Base-by-base conservation (phyloP, 2,113 vertebrate genomes). In the Nyctereutes procyonoides region DNA sequence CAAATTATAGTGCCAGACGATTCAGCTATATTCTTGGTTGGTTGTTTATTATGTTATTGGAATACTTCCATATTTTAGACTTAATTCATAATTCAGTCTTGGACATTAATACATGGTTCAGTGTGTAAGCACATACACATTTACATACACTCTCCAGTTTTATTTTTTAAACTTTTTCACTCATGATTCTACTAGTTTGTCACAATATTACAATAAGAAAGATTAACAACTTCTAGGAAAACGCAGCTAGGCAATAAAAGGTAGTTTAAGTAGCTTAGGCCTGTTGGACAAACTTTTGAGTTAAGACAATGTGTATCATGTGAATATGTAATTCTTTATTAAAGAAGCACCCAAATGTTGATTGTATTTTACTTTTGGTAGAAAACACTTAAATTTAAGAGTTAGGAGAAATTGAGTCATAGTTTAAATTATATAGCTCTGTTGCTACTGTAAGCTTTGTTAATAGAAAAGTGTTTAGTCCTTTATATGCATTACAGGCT, bases 1-100 rank as follows among this genome's bases (percentile, higher is more conserved):
- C 16, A 88, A 77, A 76, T 56, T 63, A 24, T 35, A n/a, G 20
- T 82, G 56, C 63, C 4, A 88, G 48, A 60, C 0, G 15, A 24
- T 74, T 96, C 51, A 79, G 15, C 15, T 90, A 2, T 5, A 3
- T 3, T 88, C 55, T 67, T 84, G 62, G 26, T 80, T 92, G 10
- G 55, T 93, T 93, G 51, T 77, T 97, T 71, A 79, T 91, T 79
- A 73, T 88, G 63, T 92, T 71, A 80, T n/a, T 76, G 30, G 35
- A 87, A 65, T 26, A 79, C 13, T 82, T 93, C 19, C n/a, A 51
- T 17, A 14, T 55, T 92, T 91, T 62, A 87, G 30, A 67, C 30
- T 38, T 79, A 85, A 53, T 96, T 82, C 53, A 85, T 73, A 69
- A 83, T 91, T 96, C 48, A 88, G 1, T 92, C 58, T 92, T 38